These are phyloP conservation scores for Forpus xanthops DNA, from an alignment of 2,797 vertebrate genomes.

Conservation along the genomic window DNA sequence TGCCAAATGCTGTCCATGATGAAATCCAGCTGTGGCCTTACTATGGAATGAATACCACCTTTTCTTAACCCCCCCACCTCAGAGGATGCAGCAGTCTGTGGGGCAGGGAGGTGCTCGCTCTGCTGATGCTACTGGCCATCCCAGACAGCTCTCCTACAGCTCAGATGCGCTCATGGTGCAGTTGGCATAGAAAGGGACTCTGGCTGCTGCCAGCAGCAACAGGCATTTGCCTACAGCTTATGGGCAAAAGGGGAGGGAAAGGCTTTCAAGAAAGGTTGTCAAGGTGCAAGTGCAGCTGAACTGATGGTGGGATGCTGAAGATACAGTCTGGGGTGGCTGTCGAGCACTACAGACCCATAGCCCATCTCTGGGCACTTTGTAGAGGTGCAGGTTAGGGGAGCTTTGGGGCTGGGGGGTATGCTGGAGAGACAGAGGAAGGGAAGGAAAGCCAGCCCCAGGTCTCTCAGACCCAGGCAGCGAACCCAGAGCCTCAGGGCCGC, in stretches of 20 bases:
- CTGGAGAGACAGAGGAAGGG: not conserved
- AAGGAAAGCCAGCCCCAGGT: not conserved
- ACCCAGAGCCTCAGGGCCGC: not conserved
- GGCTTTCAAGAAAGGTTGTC: not conserved
- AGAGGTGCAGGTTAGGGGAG: not conserved
- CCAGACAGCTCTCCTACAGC: not conserved
- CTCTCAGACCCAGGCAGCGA: fast-evolving
- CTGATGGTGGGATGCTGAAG: not conserved
- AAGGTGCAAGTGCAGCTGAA: fast-evolving
- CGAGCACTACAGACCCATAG: fast-evolving
- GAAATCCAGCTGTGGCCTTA: fast-evolving
- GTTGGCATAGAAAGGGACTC: fast-evolving
- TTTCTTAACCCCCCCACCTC: too few relatives aligned
- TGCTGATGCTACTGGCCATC: fast-evolving
- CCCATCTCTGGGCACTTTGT: not conserved
- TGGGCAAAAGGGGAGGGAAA: fast-evolving
- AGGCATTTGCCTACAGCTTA: not conserved
- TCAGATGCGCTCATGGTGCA: fast-evolving
- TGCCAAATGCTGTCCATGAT: fast-evolving
- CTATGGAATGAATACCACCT: not conserved
- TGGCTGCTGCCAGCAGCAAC: not conserved
- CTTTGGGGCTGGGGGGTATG: not conserved
- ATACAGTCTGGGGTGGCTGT: fast-evolving
- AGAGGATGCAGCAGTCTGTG: fast-evolving
- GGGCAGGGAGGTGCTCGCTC: not conserved